Conservation (phyloP, 2,113 vertebrate genomes). For the Scortum barcoo region DNA sequence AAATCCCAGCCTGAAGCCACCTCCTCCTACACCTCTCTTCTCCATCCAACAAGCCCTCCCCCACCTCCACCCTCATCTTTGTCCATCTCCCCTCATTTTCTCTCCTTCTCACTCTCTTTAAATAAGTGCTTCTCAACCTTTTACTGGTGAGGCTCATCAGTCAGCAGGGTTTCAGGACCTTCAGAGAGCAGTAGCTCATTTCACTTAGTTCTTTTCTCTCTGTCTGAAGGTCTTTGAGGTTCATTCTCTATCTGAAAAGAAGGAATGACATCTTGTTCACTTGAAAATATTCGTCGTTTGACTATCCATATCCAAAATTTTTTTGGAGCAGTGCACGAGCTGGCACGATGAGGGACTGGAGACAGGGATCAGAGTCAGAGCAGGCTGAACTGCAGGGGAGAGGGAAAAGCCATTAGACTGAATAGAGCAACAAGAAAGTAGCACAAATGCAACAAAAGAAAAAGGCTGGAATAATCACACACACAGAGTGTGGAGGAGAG, state of each 20-base stretch:
- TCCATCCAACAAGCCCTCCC: slow-evolving; percentile 13
- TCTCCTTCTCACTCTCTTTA: slow-evolving; percentile 10
- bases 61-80: background rate
- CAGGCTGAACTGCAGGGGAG: no score
- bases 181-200: background rate
- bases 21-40: slow-evolving; percentile 49
- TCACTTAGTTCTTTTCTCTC: background rate
- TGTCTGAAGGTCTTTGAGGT: no score
- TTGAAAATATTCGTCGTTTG: background rate
- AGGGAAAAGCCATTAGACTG: no score
- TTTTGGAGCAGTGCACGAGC: no score
- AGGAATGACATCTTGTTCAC: background rate
- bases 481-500: no score
- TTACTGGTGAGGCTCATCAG: background rate
- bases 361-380: no score
- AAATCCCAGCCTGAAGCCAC: slow-evolving; percentile 45
- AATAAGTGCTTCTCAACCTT: background rate
- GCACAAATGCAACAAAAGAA: no score
- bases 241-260: background rate
- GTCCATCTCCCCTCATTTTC: slow-evolving; percentile 12
- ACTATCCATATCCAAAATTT: background rate
- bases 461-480: no score
- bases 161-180: slow-evolving; percentile 4
- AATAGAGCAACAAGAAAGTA: no score
- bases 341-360: no score